Percentiles rank a stretch among this genome's conserved stretches.
Conservation (phyloP, 2,113 vertebrate genomes). For the Canis aureus region DNA sequence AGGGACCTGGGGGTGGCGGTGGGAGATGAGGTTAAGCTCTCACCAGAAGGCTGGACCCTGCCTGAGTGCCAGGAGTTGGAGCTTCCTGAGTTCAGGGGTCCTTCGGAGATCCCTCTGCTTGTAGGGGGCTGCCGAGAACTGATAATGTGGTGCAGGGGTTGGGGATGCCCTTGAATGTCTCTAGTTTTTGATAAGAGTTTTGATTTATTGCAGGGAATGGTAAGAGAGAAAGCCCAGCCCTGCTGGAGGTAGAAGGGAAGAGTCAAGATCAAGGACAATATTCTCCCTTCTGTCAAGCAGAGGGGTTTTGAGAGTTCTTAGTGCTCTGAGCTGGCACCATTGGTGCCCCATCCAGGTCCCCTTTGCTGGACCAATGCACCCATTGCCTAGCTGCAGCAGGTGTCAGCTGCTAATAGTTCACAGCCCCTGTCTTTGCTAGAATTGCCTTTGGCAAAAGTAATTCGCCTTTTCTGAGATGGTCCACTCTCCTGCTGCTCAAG, state of each 20-base stretch:
- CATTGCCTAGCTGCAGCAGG: neutral
- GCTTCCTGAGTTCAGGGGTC: neutral
- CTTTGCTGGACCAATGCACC: neutral
- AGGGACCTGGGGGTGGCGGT: neutral
- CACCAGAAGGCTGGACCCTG: neutral
- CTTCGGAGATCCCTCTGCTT: neutral
- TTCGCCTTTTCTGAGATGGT: neutral
- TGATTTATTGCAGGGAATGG: neutral
- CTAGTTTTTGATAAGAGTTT: constrained; percentile 32
- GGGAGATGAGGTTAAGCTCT: neutral
- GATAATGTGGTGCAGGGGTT: neutral
- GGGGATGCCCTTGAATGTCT: neutral
- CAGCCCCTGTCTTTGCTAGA: neutral
- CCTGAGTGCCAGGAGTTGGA: neutral
- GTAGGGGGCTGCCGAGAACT: neutral
- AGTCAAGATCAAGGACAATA: neutral
- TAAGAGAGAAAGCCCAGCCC: neutral
- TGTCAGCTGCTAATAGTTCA: neutral
- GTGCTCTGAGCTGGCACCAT: neutral
- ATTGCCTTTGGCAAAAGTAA: neutral
- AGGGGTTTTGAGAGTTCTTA: neutral
- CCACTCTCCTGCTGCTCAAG: neutral
- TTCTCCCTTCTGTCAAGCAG: neutral
- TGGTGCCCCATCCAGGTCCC: neutral
- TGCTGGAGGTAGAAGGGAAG: neutral